Evolutionary conservation across 1,140 invertebrate species (phyloP), one percentile per base, ranked within the genome.

Genomic region (Platorchestia sp.): DNA sequence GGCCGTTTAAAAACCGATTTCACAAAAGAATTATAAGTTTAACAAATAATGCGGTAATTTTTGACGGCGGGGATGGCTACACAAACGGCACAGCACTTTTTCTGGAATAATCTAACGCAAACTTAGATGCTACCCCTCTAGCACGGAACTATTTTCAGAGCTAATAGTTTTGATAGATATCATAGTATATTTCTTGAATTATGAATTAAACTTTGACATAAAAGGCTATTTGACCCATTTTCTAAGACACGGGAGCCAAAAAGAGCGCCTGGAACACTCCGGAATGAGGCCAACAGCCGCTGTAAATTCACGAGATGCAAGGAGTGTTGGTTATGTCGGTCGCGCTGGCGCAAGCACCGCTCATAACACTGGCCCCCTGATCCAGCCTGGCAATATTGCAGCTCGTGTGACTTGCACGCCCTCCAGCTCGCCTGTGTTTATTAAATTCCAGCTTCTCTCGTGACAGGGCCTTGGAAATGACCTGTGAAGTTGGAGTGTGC

Each of bases 361-460:
- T 75, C 59, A 75, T 75, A 75, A 75, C 59, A 75, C 10, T 36
- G 59, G 14, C 27, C 14, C 59, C 19, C 59, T 75, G 59, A 75
- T 75, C 59, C 59, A 75, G 36, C 36, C 14, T 75, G 14, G 59
- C 59, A 75, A 27, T 36, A 27, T 3, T 3, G 14, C 3, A 36
- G 59, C 59, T 10, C 14, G 59, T 75, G 59, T 36, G 59, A 75
- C 59, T 75, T 36, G 59, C 27, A 36, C 59, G 59, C 27, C 59
- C 59, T 75, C 59, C 59, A 75, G 59, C 59, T 22, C 27, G 59
- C 10, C 59, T 36, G 10, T 75, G 14, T 75, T 75, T 75, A 75
- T 75, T 75, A 75, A 75, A 75, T 75, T 75, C 59, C 59, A 75
- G 59, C 59, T 75, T 75, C 59, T 75, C 59, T 75, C 59, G 59